Percentiles rank a stretch among this genome's conserved stretches.
phyloP scores from a whole-genome alignment of 2,797 vertebrate species.

The Delichon dasypus region DNA sequence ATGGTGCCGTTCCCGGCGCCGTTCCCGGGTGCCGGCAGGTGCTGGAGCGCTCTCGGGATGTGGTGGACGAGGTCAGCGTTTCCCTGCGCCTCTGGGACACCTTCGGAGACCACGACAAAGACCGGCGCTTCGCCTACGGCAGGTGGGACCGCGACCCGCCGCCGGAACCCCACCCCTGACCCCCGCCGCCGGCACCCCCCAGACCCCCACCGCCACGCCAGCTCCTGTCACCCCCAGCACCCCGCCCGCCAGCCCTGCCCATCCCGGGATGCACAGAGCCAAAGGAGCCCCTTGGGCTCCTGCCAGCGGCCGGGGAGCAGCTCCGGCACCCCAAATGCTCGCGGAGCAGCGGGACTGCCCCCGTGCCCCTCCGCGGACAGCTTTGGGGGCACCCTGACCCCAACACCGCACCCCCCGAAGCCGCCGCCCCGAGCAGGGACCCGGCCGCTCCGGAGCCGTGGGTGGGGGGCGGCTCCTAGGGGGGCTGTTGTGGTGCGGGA shows the following conservation, averaged over 20 bases:
- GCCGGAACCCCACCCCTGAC: background rate
- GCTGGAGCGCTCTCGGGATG: conserved; percentile 93
- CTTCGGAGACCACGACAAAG: conserved; percentile 98
- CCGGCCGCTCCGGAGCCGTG: background rate
- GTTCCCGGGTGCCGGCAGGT: conserved; percentile 76
- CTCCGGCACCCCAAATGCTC: background rate
- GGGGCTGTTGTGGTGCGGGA: background rate
- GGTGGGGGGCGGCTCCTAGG: background rate
- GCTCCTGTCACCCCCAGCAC: too few species aligned
- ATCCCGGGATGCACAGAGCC: background rate
- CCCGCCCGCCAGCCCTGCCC: background rate
- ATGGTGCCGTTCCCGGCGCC: background rate
- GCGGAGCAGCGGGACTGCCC: too few species aligned
- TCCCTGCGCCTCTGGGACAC: conserved; percentile 98
- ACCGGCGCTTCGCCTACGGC: conserved; percentile 94
- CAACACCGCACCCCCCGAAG: fast-evolving
- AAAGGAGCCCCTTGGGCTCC: background rate
- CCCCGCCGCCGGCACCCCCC: background rate
- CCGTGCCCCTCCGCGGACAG: background rate
- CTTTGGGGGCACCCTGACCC: background rate
- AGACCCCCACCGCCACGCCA: too few species aligned
- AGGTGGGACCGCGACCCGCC: conserved; percentile 73
- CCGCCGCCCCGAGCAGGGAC: background rate
- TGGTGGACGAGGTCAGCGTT: conserved; percentile 97
- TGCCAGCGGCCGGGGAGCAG: background rate